Conservation (phyloP, 2,888 invertebrate genomes). For the Horisme vitalbata region DNA sequence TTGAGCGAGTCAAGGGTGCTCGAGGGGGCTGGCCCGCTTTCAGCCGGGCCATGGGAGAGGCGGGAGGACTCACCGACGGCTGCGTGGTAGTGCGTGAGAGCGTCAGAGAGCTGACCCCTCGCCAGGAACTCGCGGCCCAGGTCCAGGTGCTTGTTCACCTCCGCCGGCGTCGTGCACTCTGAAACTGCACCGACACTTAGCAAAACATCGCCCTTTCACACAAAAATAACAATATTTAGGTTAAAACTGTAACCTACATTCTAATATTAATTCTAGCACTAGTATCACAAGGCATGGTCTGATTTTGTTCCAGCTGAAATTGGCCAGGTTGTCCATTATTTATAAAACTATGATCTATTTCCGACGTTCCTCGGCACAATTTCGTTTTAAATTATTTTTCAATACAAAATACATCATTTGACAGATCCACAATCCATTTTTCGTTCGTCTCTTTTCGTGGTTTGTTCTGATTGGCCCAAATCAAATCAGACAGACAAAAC, state of each 20-base stretch:
- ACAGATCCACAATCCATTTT: slow-evolving; percentile 74
- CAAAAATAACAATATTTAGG: slow-evolving; percentile 43
- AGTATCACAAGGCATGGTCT: slow-evolving; percentile 86
- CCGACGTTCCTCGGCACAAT: slow-evolving; percentile 53
- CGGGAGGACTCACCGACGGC: slow-evolving; percentile 90
- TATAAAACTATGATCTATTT: slow-evolving; percentile 59
- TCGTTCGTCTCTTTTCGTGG: slow-evolving; percentile 80
- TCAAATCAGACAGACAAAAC: too few species aligned
- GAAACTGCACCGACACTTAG: slow-evolving; percentile 80
- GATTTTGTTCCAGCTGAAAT: slow-evolving; percentile 84
- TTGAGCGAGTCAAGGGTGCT: slow-evolving; percentile 24
- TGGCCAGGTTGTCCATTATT: slow-evolving; percentile 80
- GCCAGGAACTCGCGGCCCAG: slow-evolving; percentile 96
- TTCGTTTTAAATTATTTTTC: slow-evolving; percentile 52
- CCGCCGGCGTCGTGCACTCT: slow-evolving; percentile 87
- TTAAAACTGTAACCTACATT: slow-evolving; percentile 77
- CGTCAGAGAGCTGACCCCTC: slow-evolving; percentile 96
- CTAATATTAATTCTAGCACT: slow-evolving; percentile 86
- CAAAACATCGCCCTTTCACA: slow-evolving; percentile 43
- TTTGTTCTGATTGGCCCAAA: slow-evolving; percentile 82
- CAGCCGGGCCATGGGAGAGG: too few species aligned
- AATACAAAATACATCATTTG: slow-evolving; percentile 72
- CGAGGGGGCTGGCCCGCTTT: too few species aligned
- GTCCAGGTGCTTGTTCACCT: slow-evolving; percentile 96
- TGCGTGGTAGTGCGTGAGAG: slow-evolving; percentile 98